Evolutionary conservation across 1,140 invertebrate genomes (phyloP).

Genomic region (Temnothorax curvispinosus): DNA sequence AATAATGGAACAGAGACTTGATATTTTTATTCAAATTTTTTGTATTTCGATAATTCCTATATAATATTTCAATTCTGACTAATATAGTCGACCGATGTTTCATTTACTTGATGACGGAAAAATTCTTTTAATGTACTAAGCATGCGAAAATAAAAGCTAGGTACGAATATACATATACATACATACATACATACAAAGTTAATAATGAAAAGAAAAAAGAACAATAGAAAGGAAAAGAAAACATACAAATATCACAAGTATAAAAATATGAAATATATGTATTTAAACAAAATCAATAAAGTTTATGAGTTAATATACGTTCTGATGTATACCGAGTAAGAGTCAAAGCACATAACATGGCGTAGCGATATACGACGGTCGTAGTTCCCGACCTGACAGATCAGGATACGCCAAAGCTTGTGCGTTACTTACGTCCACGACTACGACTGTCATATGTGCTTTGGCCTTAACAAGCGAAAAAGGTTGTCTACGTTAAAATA

Average conservation of each 20-base stretch:
- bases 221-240: not conserved
- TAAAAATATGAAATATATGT: not conserved
- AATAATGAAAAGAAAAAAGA: not conserved
- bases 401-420: too few relatives aligned
- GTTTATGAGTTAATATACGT: not conserved
- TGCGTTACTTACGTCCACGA: too few relatives aligned
- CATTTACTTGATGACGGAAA: not conserved
- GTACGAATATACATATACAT: not conserved
- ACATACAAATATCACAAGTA: not conserved
- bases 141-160: not conserved
- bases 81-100: not conserved
- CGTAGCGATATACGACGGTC: too few relatives aligned
- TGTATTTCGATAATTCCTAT: not conserved
- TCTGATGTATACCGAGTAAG: not conserved
- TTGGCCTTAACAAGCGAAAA: too few relatives aligned
- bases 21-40: not conserved
- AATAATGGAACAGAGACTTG: not conserved
- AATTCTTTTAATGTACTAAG: not conserved
- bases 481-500: not conserved
- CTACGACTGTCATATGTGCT: too few relatives aligned
- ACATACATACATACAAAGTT: too few relatives aligned
- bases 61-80: not conserved
- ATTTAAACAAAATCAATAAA: not conserved
- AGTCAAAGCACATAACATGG: too few relatives aligned
- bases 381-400: too few relatives aligned